Evolutionary conservation across 1,140 invertebrate genomes (phyloP), one percentile per base, ranked within the genome.

Genomic region (Euura saliciscinereae): DNA sequence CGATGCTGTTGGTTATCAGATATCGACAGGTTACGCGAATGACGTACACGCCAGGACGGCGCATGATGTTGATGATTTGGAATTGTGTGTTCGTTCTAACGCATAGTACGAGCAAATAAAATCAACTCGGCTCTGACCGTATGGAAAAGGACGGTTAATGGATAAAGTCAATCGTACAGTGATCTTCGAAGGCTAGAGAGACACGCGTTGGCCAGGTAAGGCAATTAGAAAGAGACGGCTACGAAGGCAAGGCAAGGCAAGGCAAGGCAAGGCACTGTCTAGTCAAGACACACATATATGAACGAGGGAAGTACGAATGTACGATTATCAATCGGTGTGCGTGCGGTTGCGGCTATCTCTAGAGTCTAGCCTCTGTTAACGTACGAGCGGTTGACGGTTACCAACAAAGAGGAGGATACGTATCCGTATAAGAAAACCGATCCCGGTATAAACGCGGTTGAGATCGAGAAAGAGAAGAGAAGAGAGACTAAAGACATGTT

Each of bases 161-260:
- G 51, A 59, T 59, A 59, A 59, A 59, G 51, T 59, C 51, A 59
- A 59, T 59, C 51, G 51, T 59, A 59, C 51, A n/a, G 51, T 59
- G 51, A 59, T 59, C 51, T 59, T n/a, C 6, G 51, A 59, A 59
- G 51, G 51, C 51, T 59, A 59, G 51, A 6, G 51, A 59, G 8
- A 59, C 51, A 59, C 51, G 51, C 51, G 51, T 3, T 59, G 13
- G 8, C 51, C 8, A 59, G 51, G 8, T 11, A 4, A 59, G 51
- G 51, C 51, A 59, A 59, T 59, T 59, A 59, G 51, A 59, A 59
- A 11, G 51, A 59, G 51, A 59, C 51, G 13, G 51, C 28, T 28
- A 59, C 10, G 51, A 59, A 8, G 51, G 51, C 51, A 59, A 59
- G 13, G 8, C 51, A 28, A 28, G 28, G 28, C 51, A 59, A n/a